These are phyloP conservation scores for Chrysogorgia sp. DNA, from an alignment of 92 coral and sea anemone genomes.

Conservation along the genomic window DNA sequence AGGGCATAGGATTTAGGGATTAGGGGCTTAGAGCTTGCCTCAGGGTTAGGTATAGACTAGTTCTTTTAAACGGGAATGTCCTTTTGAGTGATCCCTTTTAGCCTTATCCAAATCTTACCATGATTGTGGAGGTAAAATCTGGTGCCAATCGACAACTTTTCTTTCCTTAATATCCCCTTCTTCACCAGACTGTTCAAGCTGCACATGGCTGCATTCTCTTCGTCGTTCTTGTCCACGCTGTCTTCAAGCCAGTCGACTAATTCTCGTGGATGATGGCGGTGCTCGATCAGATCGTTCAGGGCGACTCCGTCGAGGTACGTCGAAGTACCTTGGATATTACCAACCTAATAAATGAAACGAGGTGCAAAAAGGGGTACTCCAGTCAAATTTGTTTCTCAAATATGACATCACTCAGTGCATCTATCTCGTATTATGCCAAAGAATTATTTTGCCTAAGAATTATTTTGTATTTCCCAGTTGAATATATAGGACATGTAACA, in stretches of 20 bases:
- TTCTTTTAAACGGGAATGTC: too few species aligned
- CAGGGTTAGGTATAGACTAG: too few species aligned
- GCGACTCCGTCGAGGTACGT: conserved; percentile 30
- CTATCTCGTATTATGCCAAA: too few species aligned
- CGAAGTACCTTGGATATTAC: conserved; percentile 4
- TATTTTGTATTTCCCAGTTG: too few species aligned
- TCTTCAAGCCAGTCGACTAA: conserved; percentile 45
- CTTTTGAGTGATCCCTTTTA: too few species aligned
- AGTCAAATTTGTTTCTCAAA: too few species aligned
- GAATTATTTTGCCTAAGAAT: too few species aligned
- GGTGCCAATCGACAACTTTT: conserved; percentile 36
- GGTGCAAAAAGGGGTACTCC: background rate
- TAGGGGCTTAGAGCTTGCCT: too few species aligned
- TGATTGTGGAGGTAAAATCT: conserved; percentile 31
- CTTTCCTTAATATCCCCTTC: conserved; percentile 26
- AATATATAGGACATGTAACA: too few species aligned
- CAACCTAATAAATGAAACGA: too few species aligned
- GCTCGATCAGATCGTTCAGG: conserved; percentile 16
- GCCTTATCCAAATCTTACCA: background rate
- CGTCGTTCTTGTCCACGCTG: conserved; percentile 39
- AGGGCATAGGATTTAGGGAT: too few species aligned
- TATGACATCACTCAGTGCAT: background rate
- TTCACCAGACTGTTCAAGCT: conserved; percentile 26
- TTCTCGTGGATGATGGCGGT: conserved; percentile 34
- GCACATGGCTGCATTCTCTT: conserved; percentile 12